Base-by-base conservation (phyloP, 2,113 vertebrate species). In the Cinclus cinclus region DNA sequence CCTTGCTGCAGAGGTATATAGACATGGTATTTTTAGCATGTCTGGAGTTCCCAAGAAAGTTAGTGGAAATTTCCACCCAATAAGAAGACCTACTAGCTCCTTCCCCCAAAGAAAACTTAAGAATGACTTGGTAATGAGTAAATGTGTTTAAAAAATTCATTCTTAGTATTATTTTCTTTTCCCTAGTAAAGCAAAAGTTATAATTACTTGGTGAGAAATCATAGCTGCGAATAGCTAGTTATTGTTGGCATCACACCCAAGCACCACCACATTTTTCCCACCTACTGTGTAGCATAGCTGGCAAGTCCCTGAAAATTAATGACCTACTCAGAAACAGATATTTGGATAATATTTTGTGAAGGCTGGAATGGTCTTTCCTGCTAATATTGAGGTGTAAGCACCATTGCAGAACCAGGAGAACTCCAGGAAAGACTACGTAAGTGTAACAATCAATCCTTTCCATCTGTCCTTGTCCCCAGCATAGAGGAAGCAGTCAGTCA, bases 141-240 rank as follows among this genome's bases (percentile, higher is more conserved):
- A 84, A 91, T 41, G 44, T 75, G 76, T 60, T 67, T 82, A 3
- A 86, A 95, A 78, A 92, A 78, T 41, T 91, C 19, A 71, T 89
- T 91, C 52, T 91, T 59, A 37, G 44, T 84, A 75, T 87, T 92
- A 71, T 80, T 92, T 93, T 85, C 63, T 83, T 94, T 80, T 33
- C 28, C 30, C 42, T 80, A 22, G 37, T 64, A 78, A 69, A 74
- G 79, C 13, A 87, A 31, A 89, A 76, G 28, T 80, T 96, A 42
- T 92, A 95, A 94, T 94, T 83, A 86, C 60, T 94, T 90, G 46
- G 71, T 85, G 71, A 92, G 82, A 96, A 90, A 92, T 62, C 79
- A 83, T 50, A 90, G 75, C 83, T 93, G 94, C 89, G 88, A 95
- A 92, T 63, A 86, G 55, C 42, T 70, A 62, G 88, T 90, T 97